phyloP scores from a whole-genome alignment of 2,888 invertebrate genomes.

The Lasioglossum calceatum region DNA sequence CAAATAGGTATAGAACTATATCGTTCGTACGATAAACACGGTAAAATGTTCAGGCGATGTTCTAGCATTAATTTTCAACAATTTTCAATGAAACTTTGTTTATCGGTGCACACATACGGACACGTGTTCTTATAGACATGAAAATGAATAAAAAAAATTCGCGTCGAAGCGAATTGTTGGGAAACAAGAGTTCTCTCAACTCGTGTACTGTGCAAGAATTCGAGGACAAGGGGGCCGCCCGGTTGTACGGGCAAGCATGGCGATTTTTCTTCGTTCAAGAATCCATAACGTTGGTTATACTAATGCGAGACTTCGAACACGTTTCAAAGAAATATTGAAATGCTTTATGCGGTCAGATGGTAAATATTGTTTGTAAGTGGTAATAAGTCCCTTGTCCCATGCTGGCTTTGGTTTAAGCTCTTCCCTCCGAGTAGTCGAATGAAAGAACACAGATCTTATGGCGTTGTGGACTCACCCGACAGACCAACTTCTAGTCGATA shows the following conservation, averaged over 20 bases:
- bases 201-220: conserved; percentile 53
- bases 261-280: conserved; percentile 70
- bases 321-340: not conserved
- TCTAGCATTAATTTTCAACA: conserved; percentile 2
- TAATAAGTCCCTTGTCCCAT: conserved; percentile 32
- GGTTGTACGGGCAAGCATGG: conserved; percentile 76
- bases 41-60: not conserved
- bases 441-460: conserved; percentile 65
- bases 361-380: conserved; percentile 24
- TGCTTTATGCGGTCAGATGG: not conserved
- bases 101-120: not conserved
- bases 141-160: conserved; percentile 17
- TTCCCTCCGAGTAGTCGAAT: conserved; percentile 63
- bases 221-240: conserved; percentile 69
- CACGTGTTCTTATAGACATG: conserved; percentile 37
- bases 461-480: conserved; percentile 64
- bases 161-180: not conserved
- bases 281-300: conserved; percentile 49
- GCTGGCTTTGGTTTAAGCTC: conserved; percentile 52
- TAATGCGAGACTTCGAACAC: conserved; percentile 15
- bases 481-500: conserved; percentile 55
- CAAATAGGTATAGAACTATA: not conserved
- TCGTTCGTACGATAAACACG: conserved; percentile 20
- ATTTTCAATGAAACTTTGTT: conserved; percentile 24
- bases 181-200: conserved; percentile 41